These are phyloP conservation scores for Chrysaora quinquecirrha DNA, from an alignment of 30 jellyfish, hydroid and myxozoan genomes.

Conservation along the genomic window DNA sequence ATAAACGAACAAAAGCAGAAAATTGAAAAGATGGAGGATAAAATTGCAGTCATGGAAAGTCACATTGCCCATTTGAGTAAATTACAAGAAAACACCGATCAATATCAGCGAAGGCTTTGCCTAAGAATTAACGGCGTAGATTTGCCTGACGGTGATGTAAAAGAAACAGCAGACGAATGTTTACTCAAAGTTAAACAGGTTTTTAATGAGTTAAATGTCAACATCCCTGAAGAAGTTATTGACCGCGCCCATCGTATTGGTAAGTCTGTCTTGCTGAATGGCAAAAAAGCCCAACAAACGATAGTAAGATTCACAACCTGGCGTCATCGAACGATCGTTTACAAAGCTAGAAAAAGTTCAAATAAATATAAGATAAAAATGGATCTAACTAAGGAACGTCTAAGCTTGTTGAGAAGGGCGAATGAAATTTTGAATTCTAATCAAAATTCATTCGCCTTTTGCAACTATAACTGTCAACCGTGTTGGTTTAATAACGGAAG, in stretches of 20 bases:
- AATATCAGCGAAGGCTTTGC: conserved; percentile 41
- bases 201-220: conserved; percentile 27
- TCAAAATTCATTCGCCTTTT: conserved; percentile 47
- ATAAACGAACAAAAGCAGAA: conserved; percentile 25
- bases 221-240: conserved; percentile 48
- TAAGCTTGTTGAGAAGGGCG: conserved; percentile 32
- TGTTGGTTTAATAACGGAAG: conserved; percentile 50
- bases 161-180: conserved; percentile 44
- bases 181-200: conserved; percentile 31
- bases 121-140: conserved; percentile 40
- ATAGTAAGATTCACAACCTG: conserved; percentile 46
- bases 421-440: conserved; percentile 41
- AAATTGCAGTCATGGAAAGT: conserved; percentile 23
- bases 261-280: conserved; percentile 25
- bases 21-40: conserved; percentile 25
- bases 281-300: conserved; percentile 47
- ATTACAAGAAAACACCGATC: conserved; percentile 28
- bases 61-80: conserved; percentile 26
- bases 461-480: conserved; percentile 33
- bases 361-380: conserved; percentile 18
- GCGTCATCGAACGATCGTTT: conserved; percentile 48
- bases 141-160: conserved; percentile 22
- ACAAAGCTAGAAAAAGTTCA: conserved; percentile 41
- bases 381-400: conserved; percentile 39
- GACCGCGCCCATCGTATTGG: conserved; percentile 63